Percentiles rank a stretch among this genome's conserved stretches.
Conservation (phyloP, 2,797 vertebrate genomes). For the Galagoides demidoff region DNA sequence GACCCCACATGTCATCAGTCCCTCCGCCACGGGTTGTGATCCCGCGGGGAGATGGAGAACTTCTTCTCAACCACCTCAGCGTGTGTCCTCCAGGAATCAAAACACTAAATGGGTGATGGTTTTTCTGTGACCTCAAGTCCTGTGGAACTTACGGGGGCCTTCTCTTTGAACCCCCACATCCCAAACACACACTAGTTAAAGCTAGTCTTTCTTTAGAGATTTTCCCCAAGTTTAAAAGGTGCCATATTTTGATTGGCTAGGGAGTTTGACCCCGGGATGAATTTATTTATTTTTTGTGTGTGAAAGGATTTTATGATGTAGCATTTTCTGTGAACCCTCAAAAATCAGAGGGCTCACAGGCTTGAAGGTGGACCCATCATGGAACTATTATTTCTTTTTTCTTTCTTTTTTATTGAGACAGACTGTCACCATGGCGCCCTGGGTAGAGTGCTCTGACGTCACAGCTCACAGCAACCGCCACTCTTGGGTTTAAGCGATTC, state of each 20-base stretch:
- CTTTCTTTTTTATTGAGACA: too few relatives aligned
- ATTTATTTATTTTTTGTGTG: not conserved
- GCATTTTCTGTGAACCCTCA: constrained; percentile 48
- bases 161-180: constrained; percentile 40
- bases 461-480: too few relatives aligned
- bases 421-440: too few relatives aligned
- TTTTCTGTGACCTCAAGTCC: constrained; percentile 20
- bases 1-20: constrained; percentile 31
- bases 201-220: constrained; percentile 16
- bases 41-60: constrained; percentile 21
- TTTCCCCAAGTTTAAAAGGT: constrained; percentile 56
- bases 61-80: constrained; percentile 24
- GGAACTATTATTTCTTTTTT: constrained; percentile 37
- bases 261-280: constrained; percentile 56
- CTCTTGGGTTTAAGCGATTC: too few relatives aligned
- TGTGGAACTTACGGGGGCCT: not conserved
- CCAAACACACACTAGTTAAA: not conserved
- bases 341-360: constrained; percentile 32
- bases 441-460: too few relatives aligned
- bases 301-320: constrained; percentile 31
- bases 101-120: not conserved
- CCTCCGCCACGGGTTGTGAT: not conserved
- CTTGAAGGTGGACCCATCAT: not conserved
- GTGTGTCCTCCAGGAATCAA: constrained; percentile 42
- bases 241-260: constrained; percentile 61